Conservation (phyloP, 2,113 vertebrate genomes). For the Cinclus cinclus region DNA sequence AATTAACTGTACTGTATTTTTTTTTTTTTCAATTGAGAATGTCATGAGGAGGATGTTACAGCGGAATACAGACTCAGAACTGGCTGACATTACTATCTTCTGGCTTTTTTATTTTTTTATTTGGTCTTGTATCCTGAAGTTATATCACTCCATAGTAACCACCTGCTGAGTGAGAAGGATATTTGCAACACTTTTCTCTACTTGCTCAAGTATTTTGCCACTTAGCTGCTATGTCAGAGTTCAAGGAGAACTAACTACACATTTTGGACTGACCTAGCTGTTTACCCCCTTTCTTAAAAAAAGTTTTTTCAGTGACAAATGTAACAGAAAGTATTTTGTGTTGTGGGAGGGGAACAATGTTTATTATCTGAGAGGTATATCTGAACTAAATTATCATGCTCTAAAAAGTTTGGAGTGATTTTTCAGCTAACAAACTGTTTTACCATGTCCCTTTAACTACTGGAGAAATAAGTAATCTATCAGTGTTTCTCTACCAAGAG, state of each 20-base stretch:
- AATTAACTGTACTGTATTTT: neutral
- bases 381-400: slow-evolving; percentile 28
- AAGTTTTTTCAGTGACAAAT: neutral
- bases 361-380: slow-evolving; percentile 3
- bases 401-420: neutral
- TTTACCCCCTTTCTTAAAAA: neutral
- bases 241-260: neutral
- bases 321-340: neutral
- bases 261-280: neutral
- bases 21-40: neutral
- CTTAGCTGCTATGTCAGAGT: neutral
- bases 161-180: slow-evolving; percentile 3
- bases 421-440: neutral
- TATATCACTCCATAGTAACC: neutral
- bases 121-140: neutral
- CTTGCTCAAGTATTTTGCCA: neutral
- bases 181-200: neutral
- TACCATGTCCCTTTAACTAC: neutral
- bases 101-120: neutral
- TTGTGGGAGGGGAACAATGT: neutral
- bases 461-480: neutral
- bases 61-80: neutral
- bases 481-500: neutral
- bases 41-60: neutral
- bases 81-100: neutral